Conservation (phyloP, 2,797 vertebrate genomes). For the Lepilemur ruficaudatus region DNA sequence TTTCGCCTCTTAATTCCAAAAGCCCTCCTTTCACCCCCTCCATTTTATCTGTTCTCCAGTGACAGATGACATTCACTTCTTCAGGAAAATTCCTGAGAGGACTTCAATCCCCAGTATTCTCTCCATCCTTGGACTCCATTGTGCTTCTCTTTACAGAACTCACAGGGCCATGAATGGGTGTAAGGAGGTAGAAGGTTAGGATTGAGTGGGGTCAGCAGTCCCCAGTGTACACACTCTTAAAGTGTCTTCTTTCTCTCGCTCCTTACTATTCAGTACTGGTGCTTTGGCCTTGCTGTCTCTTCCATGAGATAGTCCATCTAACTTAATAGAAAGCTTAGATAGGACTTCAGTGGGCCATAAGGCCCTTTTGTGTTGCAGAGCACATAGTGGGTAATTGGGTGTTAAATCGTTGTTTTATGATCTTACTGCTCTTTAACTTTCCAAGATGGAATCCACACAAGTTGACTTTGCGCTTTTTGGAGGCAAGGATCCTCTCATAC, state of each 20-base stretch:
- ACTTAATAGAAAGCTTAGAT: background rate
- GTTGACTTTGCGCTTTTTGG: background rate
- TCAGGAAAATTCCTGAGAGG: background rate
- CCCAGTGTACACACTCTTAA: background rate
- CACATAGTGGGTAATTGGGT: background rate
- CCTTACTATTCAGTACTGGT: background rate
- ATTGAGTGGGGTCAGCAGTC: background rate
- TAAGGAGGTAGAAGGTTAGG: background rate
- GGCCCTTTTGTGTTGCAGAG: background rate
- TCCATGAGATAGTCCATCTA: background rate
- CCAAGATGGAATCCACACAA: background rate
- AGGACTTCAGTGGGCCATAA: background rate
- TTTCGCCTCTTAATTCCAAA: background rate
- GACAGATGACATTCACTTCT: background rate
- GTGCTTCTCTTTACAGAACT: background rate
- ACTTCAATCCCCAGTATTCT: background rate
- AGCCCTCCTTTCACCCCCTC: background rate
- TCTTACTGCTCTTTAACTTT: slow-evolving; percentile 14
- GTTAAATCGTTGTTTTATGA: background rate
- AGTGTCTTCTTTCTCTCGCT: background rate
- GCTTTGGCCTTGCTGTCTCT: background rate
- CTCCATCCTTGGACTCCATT: background rate
- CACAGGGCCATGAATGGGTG: background rate
- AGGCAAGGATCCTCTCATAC: background rate
- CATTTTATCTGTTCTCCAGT: background rate